A percentile compares a stretch with the other conserved stretches of the same genome.
These are phyloP conservation scores for Diaphora mendica DNA, from an alignment of 2,888 invertebrate species.

Conservation along the genomic window DNA sequence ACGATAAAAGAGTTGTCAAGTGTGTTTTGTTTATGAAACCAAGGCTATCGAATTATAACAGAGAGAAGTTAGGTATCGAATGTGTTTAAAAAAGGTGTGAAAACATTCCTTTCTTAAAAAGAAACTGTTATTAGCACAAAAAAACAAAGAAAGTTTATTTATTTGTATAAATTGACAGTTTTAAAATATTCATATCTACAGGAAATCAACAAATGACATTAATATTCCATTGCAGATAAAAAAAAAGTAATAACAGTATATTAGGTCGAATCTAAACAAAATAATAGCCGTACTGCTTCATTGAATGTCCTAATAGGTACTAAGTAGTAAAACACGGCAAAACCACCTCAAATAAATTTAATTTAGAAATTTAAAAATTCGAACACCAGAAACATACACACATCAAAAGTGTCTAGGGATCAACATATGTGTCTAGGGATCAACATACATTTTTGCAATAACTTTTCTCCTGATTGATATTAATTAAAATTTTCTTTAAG, in stretches of 20 bases:
- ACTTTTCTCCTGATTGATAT: too few relatives aligned
- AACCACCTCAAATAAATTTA: neutral
- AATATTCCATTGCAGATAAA: neutral
- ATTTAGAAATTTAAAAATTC: neutral
- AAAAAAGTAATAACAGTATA: neutral
- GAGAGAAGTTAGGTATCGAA: neutral
- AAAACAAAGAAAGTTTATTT: neutral
- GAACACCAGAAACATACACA: too few relatives aligned
- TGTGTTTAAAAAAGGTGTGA: too few relatives aligned
- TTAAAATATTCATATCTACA: neutral
- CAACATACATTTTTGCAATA: too few relatives aligned
- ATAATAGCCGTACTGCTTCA: neutral
- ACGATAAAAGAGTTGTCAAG: neutral
- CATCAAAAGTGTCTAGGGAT: too few relatives aligned
- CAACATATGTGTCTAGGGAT: too few relatives aligned
- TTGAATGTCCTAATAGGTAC: neutral
- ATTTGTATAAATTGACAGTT: neutral
- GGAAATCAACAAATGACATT: neutral
- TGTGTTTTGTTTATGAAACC: neutral
- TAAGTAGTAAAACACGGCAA: neutral
- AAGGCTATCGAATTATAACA: neutral
- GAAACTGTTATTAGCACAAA: neutral
- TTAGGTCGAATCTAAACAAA: neutral
- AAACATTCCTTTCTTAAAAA: too few relatives aligned
- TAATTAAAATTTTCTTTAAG: too few relatives aligned